These are phyloP conservation scores for Muntiacus reevesi DNA, from an alignment of 2,113 vertebrate genomes.

Conservation along the genomic window DNA sequence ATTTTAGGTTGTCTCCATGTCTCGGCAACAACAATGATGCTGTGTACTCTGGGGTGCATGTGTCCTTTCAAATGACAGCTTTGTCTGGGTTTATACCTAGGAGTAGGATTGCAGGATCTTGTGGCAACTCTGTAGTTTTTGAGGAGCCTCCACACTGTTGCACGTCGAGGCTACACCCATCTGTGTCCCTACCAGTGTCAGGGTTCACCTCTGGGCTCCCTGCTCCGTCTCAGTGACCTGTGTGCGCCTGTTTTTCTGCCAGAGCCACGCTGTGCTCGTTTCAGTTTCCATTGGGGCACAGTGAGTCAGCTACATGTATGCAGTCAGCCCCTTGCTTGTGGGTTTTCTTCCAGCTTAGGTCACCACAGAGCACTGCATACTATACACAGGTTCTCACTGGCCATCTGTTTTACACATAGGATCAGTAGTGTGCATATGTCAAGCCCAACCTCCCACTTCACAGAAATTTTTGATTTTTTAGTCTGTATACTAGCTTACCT, in stretches of 20 bases:
- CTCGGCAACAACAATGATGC: not conserved
- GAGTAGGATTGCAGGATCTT: not conserved
- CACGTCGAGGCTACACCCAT: not conserved
- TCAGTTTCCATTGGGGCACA: not conserved
- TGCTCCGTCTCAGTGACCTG: not conserved
- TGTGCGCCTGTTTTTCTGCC: not conserved
- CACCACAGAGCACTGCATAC: not conserved
- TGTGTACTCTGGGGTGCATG: not conserved
- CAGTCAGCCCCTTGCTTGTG: not conserved
- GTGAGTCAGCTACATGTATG: fast-evolving
- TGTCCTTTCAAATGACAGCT: not conserved
- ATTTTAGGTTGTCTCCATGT: not conserved
- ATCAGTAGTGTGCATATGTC: not conserved
- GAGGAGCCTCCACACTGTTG: not conserved
- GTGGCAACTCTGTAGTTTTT: not conserved
- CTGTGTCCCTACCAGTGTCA: not conserved
- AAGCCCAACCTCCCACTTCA: not conserved
- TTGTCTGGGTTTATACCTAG: not conserved
- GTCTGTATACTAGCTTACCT: not conserved
- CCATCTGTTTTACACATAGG: not conserved
- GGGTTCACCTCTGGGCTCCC: not conserved
- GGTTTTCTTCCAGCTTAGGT: not conserved
- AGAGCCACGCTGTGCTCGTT: not conserved
- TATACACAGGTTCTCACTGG: not conserved
- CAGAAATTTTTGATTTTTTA: not conserved